Evolutionary conservation across 2,113 vertebrate species (phyloP).

Genomic region (Python bivittatus): DNA sequence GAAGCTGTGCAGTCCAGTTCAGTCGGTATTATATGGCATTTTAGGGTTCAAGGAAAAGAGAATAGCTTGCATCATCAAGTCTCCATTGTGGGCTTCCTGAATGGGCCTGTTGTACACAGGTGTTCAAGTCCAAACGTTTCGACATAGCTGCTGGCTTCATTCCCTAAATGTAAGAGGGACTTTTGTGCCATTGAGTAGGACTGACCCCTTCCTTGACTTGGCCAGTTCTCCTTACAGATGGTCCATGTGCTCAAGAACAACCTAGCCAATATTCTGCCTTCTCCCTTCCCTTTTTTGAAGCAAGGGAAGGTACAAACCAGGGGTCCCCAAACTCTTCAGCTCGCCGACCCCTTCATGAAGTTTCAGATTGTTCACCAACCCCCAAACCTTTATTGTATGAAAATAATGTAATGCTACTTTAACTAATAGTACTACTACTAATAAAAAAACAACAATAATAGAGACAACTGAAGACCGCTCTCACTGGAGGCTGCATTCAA

Average conservation of each 20-base stretch:
- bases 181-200: background rate
- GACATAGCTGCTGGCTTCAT: background rate
- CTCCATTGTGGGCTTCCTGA: background rate
- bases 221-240: background rate
- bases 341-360: background rate
- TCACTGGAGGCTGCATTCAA: too few relatives aligned
- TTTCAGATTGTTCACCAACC: background rate
- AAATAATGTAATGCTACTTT: background rate
- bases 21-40: background rate
- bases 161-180: background rate
- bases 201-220: background rate
- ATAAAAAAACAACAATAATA: too few relatives aligned
- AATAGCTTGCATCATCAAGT: background rate
- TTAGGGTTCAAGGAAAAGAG: background rate
- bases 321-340: background rate
- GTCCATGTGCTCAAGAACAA: background rate
- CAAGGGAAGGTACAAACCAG: background rate
- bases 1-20: background rate
- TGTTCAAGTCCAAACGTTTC: background rate
- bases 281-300: background rate
- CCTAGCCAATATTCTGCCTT: background rate
- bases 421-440: background rate
- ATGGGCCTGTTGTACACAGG: background rate
- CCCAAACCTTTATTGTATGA: background rate
- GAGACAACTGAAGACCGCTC: too few relatives aligned